Conservation (phyloP, 2,797 vertebrate species). For the Coccyzus lansbergi region DNA sequence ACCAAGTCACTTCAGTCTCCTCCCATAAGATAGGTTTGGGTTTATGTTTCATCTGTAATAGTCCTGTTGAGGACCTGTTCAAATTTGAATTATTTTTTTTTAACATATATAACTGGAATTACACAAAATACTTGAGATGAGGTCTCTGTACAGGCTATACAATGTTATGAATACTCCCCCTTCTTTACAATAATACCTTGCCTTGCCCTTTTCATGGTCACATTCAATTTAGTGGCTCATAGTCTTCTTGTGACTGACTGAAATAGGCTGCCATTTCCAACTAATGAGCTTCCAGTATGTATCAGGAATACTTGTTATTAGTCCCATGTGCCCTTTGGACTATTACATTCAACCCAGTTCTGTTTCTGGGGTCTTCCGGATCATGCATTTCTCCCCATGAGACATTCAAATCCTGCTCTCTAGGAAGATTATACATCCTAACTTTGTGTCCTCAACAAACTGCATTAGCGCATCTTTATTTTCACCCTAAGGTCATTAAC, state of each 20-base stretch:
- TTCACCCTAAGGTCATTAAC: neutral
- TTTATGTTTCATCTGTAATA: neutral
- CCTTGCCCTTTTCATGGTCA: slow-evolving; percentile 39
- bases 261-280: slow-evolving; percentile 29
- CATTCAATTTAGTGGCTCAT: slow-evolving; percentile 25
- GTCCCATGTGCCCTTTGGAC: neutral
- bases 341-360: slow-evolving; percentile 8
- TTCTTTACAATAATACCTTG: neutral
- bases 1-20: neutral
- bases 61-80: neutral
- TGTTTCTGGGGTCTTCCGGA: neutral
- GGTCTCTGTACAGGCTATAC: neutral
- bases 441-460: neutral
- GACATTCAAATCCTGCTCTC: neutral
- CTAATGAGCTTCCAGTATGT: slow-evolving; percentile 36
- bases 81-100: neutral
- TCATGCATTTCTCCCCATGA: neutral
- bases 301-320: slow-evolving; percentile 18
- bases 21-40: neutral
- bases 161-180: neutral
- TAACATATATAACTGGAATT: neutral
- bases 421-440: neutral
- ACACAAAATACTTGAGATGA: neutral
- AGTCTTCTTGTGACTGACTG: neutral
- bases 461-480: neutral